A percentile compares a stretch with the other conserved stretches of the same genome.
These are phyloP conservation scores for Myxocyprinus asiaticus DNA, from an alignment of 2,113 vertebrate genomes.

Conservation along the genomic window DNA sequence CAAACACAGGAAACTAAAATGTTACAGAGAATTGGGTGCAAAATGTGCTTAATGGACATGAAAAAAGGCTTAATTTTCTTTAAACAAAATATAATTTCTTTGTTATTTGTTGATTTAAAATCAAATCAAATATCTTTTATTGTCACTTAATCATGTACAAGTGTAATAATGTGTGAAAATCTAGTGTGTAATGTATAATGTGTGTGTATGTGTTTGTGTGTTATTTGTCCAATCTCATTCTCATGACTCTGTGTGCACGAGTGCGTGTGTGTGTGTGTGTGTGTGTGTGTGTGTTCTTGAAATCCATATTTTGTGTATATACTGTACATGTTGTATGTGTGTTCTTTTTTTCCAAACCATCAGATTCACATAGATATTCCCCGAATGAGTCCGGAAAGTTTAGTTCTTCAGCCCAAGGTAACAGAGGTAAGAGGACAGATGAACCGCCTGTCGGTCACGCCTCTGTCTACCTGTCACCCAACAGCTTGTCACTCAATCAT, in stretches of 20 bases:
- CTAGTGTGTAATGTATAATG: too few species aligned
- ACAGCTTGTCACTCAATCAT: conserved; percentile 50
- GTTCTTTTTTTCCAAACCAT: conserved; percentile 59
- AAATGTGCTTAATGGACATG: too few species aligned
- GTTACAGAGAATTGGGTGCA: too few species aligned
- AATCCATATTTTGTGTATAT: conserved; percentile 32
- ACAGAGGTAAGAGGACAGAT: conserved; percentile 85
- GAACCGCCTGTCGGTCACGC: conserved; percentile 34
- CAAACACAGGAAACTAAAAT: too few species aligned
- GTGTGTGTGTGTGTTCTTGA: background rate
- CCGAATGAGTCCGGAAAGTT: conserved; percentile 89
- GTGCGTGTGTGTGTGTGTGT: background rate
- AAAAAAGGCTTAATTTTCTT: too few species aligned
- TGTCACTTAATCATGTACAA: too few species aligned
- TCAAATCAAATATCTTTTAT: too few species aligned
- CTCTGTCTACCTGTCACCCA: conserved; percentile 27
- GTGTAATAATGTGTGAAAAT: too few species aligned
- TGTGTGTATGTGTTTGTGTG: conserved; percentile 11
- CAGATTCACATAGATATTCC: conserved; percentile 98
- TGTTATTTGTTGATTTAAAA: too few species aligned
- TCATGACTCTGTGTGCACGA: too few species aligned
- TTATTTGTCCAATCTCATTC: background rate
- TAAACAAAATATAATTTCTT: too few species aligned
- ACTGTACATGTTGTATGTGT: too few species aligned
- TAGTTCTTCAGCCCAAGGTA: conserved; percentile 91